Evolutionary conservation across 1,140 invertebrate species (phyloP).

Genomic region (Yoshiicerus persimilis): DNA sequence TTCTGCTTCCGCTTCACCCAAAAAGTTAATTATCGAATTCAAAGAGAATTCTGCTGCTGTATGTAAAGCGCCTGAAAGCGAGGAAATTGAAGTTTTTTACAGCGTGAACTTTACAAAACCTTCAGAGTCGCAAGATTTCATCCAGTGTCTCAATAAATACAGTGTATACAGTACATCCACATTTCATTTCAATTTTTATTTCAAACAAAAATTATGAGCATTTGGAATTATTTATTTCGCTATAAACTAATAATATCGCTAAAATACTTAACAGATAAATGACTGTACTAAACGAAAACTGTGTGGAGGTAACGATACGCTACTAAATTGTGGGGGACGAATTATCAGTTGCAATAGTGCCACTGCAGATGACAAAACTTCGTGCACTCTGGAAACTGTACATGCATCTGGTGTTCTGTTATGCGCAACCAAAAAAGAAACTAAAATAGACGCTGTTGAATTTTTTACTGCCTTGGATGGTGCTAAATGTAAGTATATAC

Average conservation of each 20-base stretch:
- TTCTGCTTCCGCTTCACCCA: too few species aligned
- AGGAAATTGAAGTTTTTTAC: not conserved
- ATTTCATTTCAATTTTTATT: too few species aligned
- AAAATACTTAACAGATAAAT: not conserved
- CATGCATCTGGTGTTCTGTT: not conserved
- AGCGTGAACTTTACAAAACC: not conserved
- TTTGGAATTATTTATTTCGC: too few species aligned
- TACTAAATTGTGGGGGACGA: not conserved
- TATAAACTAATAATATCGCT: not conserved
- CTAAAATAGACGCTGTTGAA: not conserved
- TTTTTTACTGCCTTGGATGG: not conserved
- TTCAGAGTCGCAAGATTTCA: not conserved
- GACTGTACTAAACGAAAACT: not conserved
- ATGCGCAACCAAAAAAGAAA: not conserved
- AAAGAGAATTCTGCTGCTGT: not conserved
- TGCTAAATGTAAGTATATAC: not conserved
- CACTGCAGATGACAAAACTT: not conserved
- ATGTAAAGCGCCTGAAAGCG: not conserved
- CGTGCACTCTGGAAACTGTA: not conserved
- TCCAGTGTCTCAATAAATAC: not conserved
- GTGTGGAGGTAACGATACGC: not conserved
- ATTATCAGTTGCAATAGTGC: not conserved
- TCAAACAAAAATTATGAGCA: too few species aligned
- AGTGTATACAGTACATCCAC: not conserved
- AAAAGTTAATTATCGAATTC: not conserved